Evolutionary conservation across 1,140 invertebrate genomes (phyloP).

Genomic region (Zaprionus kolodkinae): DNA sequence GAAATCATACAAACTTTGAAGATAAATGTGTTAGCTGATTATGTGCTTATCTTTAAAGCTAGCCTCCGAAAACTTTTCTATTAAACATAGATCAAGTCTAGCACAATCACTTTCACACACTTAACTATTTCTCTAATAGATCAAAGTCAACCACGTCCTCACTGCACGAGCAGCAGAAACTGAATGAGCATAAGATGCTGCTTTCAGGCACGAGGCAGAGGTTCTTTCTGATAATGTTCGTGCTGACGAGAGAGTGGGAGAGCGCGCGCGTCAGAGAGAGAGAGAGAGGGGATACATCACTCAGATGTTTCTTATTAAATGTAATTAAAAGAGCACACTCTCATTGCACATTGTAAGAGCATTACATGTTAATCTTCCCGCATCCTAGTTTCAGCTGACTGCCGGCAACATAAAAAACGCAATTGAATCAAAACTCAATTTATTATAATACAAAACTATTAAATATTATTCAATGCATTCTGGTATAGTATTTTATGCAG

Average conservation of each 20-base stretch:
- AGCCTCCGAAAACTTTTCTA: background rate
- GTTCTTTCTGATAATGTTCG: conserved; percentile 30
- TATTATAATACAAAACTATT: conserved; percentile 71
- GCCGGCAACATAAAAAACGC: too few species aligned
- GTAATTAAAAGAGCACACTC: conserved; percentile 55
- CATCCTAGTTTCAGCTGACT: conserved; percentile 31
- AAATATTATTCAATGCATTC: conserved; percentile 58
- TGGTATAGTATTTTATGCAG: background rate
- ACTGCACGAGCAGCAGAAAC: conserved; percentile 58
- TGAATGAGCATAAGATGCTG: conserved; percentile 61
- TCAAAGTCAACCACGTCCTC: conserved; percentile 51
- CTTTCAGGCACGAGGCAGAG: conserved; percentile 27
- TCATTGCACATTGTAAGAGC: background rate
- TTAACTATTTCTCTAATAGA: conserved; percentile 3
- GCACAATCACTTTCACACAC: conserved; percentile 11
- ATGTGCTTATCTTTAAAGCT: background rate
- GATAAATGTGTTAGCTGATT: background rate
- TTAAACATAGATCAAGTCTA: background rate
- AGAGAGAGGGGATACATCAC: conserved; percentile 26
- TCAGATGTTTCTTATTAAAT: conserved; percentile 70
- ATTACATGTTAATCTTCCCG: conserved; percentile 43
- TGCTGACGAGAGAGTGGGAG: background rate
- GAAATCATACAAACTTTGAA: background rate
- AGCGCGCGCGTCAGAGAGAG: conserved; percentile 4
- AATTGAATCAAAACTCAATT: conserved; percentile 75